These are phyloP conservation scores for Tiliacea aurago DNA, from an alignment of 2,888 invertebrate genomes.

Conservation along the genomic window DNA sequence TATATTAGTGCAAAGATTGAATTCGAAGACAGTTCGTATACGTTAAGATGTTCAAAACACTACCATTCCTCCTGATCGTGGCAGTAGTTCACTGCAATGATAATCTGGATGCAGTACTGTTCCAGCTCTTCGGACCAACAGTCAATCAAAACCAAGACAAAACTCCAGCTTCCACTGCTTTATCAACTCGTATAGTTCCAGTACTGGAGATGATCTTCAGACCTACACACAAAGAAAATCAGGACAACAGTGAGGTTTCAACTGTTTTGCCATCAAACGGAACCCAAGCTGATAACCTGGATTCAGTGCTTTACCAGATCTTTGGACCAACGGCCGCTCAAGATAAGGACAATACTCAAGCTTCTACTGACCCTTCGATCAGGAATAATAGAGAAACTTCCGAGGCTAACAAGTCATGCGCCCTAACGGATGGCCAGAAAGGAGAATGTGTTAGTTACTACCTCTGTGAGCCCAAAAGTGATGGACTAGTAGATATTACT, in stretches of 20 bases:
- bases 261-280: background rate
- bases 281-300: background rate
- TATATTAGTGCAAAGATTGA: background rate
- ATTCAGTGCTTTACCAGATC: background rate
- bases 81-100: background rate
- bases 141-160: too few relatives aligned
- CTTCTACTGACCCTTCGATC: background rate
- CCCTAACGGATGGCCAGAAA: background rate
- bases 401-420: background rate
- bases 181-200: background rate
- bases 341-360: background rate
- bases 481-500: background rate
- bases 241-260: background rate
- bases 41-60: background rate
- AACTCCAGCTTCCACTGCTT: background rate
- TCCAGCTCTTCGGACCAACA: too few relatives aligned
- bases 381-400: background rate
- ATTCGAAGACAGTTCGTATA: background rate
- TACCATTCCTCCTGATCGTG: background rate
- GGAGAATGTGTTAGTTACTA: constrained; percentile 9
- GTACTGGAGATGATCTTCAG: background rate
- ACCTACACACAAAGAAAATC: background rate
- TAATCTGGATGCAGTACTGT: background rate
- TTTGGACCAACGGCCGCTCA: background rate
- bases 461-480: background rate